Conservation (phyloP, 1,140 invertebrate species). For the Neodiprion pinetum region DNA sequence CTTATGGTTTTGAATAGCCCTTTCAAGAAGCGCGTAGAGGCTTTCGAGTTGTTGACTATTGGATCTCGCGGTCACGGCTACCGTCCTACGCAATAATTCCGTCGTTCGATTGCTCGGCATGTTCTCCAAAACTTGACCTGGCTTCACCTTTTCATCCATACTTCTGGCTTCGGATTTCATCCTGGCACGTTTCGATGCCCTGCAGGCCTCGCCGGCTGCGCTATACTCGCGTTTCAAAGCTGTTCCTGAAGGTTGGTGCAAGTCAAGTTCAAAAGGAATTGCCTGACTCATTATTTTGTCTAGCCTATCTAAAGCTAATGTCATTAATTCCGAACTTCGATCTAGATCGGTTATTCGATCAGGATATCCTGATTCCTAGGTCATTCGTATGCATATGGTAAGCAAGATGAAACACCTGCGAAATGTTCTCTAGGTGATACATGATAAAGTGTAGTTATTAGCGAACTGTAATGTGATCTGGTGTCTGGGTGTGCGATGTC, state of each 20-base stretch:
- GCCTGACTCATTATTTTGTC: conserved; percentile 1
- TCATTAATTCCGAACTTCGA: conserved; percentile 9
- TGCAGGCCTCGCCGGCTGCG: not conserved
- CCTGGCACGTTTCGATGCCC: not conserved
- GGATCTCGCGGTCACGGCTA: not conserved
- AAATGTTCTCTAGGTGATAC: not conserved
- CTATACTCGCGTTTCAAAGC: not conserved
- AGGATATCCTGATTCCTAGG: no score
- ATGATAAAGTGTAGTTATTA: not conserved
- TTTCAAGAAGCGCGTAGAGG: not conserved
- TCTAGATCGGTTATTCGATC: conserved; percentile 16
- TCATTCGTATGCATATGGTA: no score
- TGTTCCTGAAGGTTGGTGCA: not conserved
- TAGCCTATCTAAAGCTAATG: not conserved
- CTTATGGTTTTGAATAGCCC: not conserved
- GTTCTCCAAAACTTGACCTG: not conserved
- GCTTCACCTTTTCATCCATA: not conserved
- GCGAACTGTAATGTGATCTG: not conserved
- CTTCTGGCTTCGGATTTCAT: not conserved
- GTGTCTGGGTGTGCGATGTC: not conserved
- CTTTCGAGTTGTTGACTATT: not conserved
- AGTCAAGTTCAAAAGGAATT: no score
- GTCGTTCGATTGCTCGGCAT: not conserved
- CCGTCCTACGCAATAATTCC: not conserved
- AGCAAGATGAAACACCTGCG: no score